Conservation (phyloP, 2,113 vertebrate species). For the Vombatus ursinus region DNA sequence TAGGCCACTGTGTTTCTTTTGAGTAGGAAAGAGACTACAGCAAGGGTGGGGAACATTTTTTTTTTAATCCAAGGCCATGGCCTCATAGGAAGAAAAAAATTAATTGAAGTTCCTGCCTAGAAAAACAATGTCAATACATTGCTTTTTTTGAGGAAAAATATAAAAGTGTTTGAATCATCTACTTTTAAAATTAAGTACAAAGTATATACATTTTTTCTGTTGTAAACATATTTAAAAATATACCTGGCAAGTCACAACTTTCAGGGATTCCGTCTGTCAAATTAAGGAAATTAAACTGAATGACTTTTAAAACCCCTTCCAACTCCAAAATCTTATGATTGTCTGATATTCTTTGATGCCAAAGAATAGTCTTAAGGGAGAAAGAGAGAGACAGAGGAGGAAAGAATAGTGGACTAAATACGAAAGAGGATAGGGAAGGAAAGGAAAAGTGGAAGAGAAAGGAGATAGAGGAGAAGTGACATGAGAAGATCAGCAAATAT, state of each 20-base stretch:
- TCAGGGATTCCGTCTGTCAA: not conserved
- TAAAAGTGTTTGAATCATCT: conserved; percentile 4
- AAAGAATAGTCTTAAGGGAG: not conserved
- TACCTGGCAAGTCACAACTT: not conserved
- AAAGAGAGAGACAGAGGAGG: not conserved
- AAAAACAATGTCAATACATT: conserved; percentile 41
- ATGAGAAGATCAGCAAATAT: not conserved
- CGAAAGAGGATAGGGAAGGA: not conserved
- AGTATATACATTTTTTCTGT: not conserved
- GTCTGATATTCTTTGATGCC: not conserved
- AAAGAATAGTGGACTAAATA: not conserved
- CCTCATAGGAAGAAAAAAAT: not conserved
- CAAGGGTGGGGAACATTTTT: not conserved
- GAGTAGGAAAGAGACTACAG: conserved; percentile 55
- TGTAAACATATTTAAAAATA: conserved; percentile 27
- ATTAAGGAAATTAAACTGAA: not conserved
- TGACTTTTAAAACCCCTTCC: not conserved
- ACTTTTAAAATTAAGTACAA: conserved; percentile 47
- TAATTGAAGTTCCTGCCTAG: not conserved
- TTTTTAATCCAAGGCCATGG: not conserved
- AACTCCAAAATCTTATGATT: not conserved
- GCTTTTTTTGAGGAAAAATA: conserved; percentile 24
- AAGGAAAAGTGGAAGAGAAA: not conserved
- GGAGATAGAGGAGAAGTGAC: not conserved
- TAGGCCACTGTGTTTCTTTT: conserved; percentile 78